Percentiles rank a stretch among this genome's conserved stretches.
Conservation (phyloP, 2,113 vertebrate genomes). For the Esox niger region DNA sequence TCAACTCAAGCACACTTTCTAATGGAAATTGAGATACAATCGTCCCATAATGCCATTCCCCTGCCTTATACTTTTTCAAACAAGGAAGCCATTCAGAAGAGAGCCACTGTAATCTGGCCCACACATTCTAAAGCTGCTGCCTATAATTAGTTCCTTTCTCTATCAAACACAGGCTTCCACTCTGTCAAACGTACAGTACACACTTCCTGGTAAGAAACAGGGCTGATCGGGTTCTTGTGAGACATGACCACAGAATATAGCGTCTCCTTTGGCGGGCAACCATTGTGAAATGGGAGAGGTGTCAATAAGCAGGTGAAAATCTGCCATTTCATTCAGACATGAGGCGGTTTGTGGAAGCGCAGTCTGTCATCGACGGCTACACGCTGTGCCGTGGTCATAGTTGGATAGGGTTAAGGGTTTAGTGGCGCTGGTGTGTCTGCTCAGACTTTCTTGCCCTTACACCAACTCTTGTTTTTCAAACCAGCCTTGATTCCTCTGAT, state of each 20-base stretch:
- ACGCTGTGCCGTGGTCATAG: too few relatives aligned
- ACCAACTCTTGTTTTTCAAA: too few relatives aligned
- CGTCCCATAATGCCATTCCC: conserved; percentile 76
- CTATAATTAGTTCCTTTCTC: conserved; percentile 74
- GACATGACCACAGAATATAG: conserved; percentile 15
- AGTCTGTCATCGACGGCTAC: too few relatives aligned
- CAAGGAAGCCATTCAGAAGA: conserved; percentile 74
- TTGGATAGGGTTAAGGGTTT: too few relatives aligned
- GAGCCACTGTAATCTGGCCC: conserved; percentile 71
- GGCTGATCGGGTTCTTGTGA: conserved; percentile 12
- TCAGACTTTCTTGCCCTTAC: too few relatives aligned
- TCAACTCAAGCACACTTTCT: conserved; percentile 69
- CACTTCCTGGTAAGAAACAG: conserved; percentile 44
- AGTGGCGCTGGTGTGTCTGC: too few relatives aligned
- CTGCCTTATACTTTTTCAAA: conserved; percentile 71
- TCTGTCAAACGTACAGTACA: conserved; percentile 44
- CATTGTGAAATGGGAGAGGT: conserved; percentile 23
- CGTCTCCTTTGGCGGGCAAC: conserved; percentile 33
- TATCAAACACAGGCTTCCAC: conserved; percentile 65
- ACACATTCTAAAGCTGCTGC: conserved; percentile 66
- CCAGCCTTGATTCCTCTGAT: too few relatives aligned
- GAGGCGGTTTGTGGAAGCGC: neutral
- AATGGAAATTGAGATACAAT: conserved; percentile 76
- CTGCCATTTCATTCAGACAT: conserved; percentile 16
- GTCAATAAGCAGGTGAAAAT: conserved; percentile 31